These are phyloP conservation scores for Chymomyza procnemis DNA, from an alignment of 2,888 invertebrate genomes.

Conservation along the genomic window DNA sequence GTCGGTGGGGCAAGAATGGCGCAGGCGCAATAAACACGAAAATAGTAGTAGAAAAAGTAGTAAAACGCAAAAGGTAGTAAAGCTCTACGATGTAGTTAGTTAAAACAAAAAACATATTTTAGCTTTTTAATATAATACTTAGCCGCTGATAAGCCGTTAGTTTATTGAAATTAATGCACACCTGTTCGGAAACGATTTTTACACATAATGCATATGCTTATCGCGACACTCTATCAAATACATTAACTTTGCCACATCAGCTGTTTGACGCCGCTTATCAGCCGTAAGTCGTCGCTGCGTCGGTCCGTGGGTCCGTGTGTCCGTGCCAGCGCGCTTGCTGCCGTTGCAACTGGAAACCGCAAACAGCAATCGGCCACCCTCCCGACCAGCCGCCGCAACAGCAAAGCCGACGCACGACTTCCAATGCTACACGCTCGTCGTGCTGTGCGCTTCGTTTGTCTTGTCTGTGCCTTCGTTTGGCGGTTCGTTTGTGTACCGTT, in stretches of 20 bases:
- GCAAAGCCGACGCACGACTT: constrained; percentile 41
- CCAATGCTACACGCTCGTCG: constrained; percentile 9
- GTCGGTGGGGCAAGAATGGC: constrained; percentile 24
- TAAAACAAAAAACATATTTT: background rate
- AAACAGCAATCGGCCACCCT: background rate
- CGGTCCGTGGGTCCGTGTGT: constrained; percentile 51
- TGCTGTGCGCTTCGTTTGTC: constrained; percentile 24
- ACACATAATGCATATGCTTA: background rate
- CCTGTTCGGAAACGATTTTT: background rate
- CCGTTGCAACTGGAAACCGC: constrained; percentile 52
- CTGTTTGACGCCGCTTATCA: constrained; percentile 39
- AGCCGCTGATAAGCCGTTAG: background rate
- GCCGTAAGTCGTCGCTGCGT: too few relatives aligned
- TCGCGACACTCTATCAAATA: background rate
- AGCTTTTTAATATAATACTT: background rate
- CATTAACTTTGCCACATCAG: constrained; percentile 33
- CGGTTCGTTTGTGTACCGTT: constrained; percentile 5
- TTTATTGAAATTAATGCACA: background rate
- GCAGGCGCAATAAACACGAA: constrained; percentile 43
- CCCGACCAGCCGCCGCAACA: background rate
- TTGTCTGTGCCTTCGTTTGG: constrained; percentile 32
- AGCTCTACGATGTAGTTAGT: background rate
- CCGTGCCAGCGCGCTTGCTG: background rate
- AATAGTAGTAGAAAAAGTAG: constrained; percentile 11
- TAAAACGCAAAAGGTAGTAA: constrained; percentile 9